Percentiles rank a stretch among this genome's conserved stretches.
Conservation (phyloP, 2,113 vertebrate genomes). For the Micronycteris hirsuta region DNA sequence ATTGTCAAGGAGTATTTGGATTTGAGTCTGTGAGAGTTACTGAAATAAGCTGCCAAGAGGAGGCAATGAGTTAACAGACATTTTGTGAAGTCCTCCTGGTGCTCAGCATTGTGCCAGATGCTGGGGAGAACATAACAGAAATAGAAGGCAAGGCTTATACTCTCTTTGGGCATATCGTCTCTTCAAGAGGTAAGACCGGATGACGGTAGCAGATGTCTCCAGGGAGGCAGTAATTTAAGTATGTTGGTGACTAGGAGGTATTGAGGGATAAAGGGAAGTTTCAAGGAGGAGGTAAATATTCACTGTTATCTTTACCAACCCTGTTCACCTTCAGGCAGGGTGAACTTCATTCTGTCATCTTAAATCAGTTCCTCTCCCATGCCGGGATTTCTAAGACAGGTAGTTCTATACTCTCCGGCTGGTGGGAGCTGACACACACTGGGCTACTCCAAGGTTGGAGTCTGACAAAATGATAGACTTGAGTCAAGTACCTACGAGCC, state of each 20-base stretch:
- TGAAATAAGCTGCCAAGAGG: neutral
- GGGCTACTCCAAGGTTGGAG: no score
- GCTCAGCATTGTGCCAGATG: neutral
- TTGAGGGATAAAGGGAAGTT: neutral
- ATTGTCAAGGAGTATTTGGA: neutral
- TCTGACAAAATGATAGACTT: neutral
- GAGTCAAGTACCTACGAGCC: rapidly evolving
- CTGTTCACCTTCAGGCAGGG: neutral
- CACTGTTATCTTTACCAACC: neutral
- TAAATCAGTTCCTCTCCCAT: neutral
- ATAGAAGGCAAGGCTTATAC: neutral
- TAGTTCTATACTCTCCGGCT: neutral
- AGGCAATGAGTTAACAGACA: neutral
- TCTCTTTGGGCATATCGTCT: neutral
- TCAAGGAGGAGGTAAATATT: neutral
- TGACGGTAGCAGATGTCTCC: neutral
- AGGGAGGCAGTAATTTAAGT: neutral
- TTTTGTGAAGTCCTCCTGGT: neutral
- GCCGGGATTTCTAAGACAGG: neutral
- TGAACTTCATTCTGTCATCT: neutral
- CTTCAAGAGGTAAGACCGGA: neutral
- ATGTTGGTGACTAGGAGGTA: neutral
- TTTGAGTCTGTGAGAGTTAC: neutral
- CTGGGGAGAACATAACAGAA: neutral
- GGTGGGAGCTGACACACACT: neutral